These are phyloP conservation scores for Cryptocheilus praepositus DNA, from an alignment of 2,888 invertebrate species.

Conservation along the genomic window DNA sequence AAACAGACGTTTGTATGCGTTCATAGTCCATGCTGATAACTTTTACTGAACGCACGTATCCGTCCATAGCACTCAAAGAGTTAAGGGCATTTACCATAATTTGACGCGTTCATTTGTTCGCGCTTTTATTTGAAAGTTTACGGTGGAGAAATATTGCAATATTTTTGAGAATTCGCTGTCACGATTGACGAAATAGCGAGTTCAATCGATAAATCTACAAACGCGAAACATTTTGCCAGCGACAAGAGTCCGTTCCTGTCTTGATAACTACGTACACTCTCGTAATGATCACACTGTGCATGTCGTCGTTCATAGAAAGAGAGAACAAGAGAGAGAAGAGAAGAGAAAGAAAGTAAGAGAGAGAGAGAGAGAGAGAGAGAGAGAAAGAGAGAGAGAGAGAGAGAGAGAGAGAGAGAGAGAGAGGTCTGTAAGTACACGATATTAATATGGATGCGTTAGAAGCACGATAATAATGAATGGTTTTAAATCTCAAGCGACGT, in stretches of 20 bases:
- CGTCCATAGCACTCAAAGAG: too few relatives aligned
- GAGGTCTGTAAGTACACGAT: conserved; percentile 35
- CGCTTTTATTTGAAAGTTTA: too few relatives aligned
- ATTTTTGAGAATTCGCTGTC: too few relatives aligned
- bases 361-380: background rate
- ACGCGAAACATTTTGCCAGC: too few relatives aligned
- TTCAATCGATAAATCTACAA: too few relatives aligned
- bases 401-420: conserved; percentile 4
- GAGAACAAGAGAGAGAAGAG: background rate
- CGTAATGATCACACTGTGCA: conserved; percentile 12
- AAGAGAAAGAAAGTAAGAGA: background rate
- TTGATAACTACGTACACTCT: conserved; percentile 2
- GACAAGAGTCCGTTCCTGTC: background rate
- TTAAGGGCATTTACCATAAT: too few relatives aligned
- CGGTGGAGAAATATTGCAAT: too few relatives aligned
- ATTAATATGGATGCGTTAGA: conserved; percentile 55
- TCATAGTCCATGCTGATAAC: too few relatives aligned
- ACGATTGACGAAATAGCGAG: too few relatives aligned
- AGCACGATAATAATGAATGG: conserved; percentile 59
- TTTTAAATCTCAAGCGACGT: conserved; percentile 54
- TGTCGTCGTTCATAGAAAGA: conserved; percentile 15
- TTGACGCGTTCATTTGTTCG: too few relatives aligned
- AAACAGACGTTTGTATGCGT: too few relatives aligned
- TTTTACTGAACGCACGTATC: too few relatives aligned
- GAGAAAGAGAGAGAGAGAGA: conserved; percentile 5